These are phyloP conservation scores for Phrynosoma blainvillii DNA, from an alignment of 2,113 vertebrate species.

Conservation along the genomic window DNA sequence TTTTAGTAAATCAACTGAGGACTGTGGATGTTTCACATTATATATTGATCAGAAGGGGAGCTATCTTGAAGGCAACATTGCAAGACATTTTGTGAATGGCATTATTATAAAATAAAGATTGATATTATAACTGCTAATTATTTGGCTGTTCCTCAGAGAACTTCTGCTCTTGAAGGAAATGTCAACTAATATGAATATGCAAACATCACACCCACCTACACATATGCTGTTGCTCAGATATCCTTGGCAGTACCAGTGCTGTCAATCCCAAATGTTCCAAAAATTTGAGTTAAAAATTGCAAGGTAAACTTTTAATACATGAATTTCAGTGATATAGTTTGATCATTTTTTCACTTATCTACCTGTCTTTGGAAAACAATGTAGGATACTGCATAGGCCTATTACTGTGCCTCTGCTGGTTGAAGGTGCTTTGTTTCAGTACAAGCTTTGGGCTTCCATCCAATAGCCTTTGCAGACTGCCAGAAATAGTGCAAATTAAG, in stretches of 20 bases:
- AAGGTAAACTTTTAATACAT: constrained; percentile 24
- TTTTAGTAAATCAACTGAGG: not conserved
- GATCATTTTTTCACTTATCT: not conserved
- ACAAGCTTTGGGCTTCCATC: too few species aligned
- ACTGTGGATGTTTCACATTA: not conserved
- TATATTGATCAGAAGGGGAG: not conserved
- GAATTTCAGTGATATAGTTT: not conserved
- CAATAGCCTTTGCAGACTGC: too few species aligned
- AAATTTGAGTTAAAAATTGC: constrained; percentile 25
- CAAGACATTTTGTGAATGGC: constrained; percentile 65
- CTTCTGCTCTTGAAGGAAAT: constrained; percentile 74
- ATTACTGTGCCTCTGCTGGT: not conserved
- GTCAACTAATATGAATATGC: constrained; percentile 76
- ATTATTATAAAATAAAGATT: constrained; percentile 63
- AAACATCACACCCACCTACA: constrained; percentile 75
- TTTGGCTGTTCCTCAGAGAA: constrained; percentile 59
- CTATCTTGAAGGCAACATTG: constrained; percentile 12
- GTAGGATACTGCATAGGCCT: not conserved
- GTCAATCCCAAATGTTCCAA: constrained; percentile 36
- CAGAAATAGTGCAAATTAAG: too few species aligned
- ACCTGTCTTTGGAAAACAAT: not conserved
- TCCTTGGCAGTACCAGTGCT: constrained; percentile 62
- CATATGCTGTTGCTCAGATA: constrained; percentile 75
- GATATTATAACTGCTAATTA: constrained; percentile 52
- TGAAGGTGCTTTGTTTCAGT: not conserved